Evolutionary conservation across 2,797 vertebrate species (phyloP), one percentile per base, ranked within the genome.

Genomic region (Acanthiza pusilla): DNA sequence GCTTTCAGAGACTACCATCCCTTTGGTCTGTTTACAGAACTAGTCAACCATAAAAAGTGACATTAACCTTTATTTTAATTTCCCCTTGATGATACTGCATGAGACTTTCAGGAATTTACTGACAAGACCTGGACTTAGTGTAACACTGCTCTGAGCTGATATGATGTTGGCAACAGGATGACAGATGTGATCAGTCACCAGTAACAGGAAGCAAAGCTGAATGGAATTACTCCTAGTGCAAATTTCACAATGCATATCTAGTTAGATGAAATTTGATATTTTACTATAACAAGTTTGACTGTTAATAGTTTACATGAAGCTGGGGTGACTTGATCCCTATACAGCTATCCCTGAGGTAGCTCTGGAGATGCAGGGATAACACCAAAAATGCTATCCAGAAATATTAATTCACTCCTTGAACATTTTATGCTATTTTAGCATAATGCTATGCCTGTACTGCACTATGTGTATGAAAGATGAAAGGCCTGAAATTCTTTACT

Each of bases 11-110:
- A 20, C 34, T 87, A 81, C 51, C 34, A 95, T 94, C 75, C 53
- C 77, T 66, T 90, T 94, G 84, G 60, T 91, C 93, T 95, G 93
- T 93, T 91, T 86, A 93, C 91, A 95, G 68, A 94, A 57, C 40
- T 45, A 97, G 86, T 63, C 76, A 95, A 50, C 83, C 76, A 61
- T 97, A 90, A 97, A 96, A 94, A 96, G 80, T 89, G 32, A 63
- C 77, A 93, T 97, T 97, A 96, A 97, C 94, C 89, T 97, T 97
- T 96, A 86, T 96, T 97, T 96, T 95, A 93, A 96, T 96, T 95
- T 50, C 16, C 30, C 60, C 63, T 75, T 23, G 38, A 78, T 67
- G 65, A 43, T 91, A 36, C 32, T 85, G 58, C 25, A 75, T 4
- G 34, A 43, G 34, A 60, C 43, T 58, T 79, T 94, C 67, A 91